These are phyloP conservation scores for Leptinotarsa defecta DNA, from an alignment of 1,140 invertebrate genomes.

Conservation along the genomic window DNA sequence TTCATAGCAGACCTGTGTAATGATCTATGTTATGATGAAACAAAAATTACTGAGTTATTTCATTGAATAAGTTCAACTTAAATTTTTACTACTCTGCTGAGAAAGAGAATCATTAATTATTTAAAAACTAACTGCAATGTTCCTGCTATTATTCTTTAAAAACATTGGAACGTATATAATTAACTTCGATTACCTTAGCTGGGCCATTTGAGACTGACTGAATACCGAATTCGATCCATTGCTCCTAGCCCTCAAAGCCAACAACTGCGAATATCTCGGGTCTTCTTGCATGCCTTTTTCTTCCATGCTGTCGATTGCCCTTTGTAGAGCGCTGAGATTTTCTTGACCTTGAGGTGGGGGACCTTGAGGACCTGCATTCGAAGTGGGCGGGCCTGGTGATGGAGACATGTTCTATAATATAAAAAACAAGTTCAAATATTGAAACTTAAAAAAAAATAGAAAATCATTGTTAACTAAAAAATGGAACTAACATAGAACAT, in stretches of 20 bases:
- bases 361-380: background rate
- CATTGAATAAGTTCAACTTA: too few relatives aligned
- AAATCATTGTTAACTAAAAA: background rate
- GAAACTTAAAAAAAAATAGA: background rate
- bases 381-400: constrained; percentile 1
- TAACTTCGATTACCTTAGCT: constrained; percentile 55
- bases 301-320: constrained; percentile 91
- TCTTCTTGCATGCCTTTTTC: constrained; percentile 92
- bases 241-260: constrained; percentile 76
- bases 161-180: background rate
- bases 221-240: constrained; percentile 59
- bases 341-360: constrained; percentile 56
- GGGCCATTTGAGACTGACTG: constrained; percentile 66
- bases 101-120: too few relatives aligned
- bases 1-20: too few relatives aligned
- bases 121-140: too few relatives aligned
- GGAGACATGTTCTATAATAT: background rate
- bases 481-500: background rate
- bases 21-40: too few relatives aligned
- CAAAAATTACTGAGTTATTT: too few relatives aligned
- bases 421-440: background rate
- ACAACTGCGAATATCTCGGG: constrained; percentile 83
- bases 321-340: constrained; percentile 80
- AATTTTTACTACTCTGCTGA: too few relatives aligned
- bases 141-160: constrained; percentile 62